phyloP scores from a whole-genome alignment of 2,113 vertebrate genomes.

The Ochotona curzoniae region DNA sequence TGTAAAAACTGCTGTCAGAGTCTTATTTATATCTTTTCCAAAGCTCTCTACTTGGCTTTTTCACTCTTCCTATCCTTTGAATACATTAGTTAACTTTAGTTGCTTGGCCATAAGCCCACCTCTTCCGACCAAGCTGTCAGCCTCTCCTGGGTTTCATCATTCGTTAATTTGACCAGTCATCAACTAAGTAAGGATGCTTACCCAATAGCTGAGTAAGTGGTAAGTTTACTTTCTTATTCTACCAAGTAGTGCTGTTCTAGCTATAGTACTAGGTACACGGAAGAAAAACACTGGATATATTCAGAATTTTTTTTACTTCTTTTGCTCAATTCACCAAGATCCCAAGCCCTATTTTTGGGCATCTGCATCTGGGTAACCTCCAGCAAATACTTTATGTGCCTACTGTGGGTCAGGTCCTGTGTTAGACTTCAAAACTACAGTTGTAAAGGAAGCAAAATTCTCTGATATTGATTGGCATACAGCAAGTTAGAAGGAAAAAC shows the following conservation, averaged over 20 bases:
- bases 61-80: not conserved
- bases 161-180: not conserved
- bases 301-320: not conserved
- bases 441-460: not conserved
- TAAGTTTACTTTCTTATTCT: not conserved
- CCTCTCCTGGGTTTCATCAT: not conserved
- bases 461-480: not conserved
- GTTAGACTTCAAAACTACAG: not conserved
- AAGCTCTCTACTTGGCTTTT: slow-evolving; percentile 20
- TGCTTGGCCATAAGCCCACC: not conserved
- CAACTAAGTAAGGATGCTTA: not conserved
- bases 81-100: not conserved
- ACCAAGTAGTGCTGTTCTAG: not conserved
- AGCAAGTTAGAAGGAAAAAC: not conserved
- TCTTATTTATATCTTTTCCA: not conserved
- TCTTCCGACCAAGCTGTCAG: not conserved
- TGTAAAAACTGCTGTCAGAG: not conserved
- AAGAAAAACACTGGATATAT: not conserved
- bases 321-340: not conserved
- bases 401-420: not conserved
- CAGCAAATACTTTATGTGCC: not conserved
- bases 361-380: not conserved
- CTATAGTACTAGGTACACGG: not conserved
- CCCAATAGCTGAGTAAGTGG: not conserved
- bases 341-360: not conserved